These are phyloP conservation scores for Drosophila mimica DNA, from an alignment of 2,888 invertebrate species.

Conservation along the genomic window DNA sequence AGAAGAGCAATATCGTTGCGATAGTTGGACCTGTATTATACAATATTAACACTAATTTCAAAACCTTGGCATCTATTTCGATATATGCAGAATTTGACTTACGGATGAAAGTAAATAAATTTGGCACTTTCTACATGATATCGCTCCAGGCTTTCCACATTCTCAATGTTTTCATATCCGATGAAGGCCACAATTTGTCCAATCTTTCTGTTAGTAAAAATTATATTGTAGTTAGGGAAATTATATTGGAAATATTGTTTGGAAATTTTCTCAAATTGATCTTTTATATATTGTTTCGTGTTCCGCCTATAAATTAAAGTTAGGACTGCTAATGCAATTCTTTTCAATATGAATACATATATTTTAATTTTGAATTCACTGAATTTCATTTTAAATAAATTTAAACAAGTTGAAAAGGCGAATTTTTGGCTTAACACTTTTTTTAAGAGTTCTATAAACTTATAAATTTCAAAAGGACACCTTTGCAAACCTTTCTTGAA, in stretches of 20 bases:
- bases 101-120: conserved; percentile 81
- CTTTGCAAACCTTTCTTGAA: not conserved
- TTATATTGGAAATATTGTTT: not conserved
- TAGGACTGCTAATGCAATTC: too few relatives aligned
- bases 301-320: too few relatives aligned
- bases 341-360: too few relatives aligned
- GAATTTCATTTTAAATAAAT: not conserved
- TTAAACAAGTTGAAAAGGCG: not conserved
- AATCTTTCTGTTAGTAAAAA: conserved; percentile 60
- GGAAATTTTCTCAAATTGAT: not conserved
- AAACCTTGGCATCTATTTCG: not conserved
- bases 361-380: not conserved
- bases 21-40: conserved; percentile 68
- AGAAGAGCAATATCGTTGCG: conserved; percentile 83
- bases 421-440: too few relatives aligned
- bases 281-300: not conserved
- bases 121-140: conserved; percentile 69
- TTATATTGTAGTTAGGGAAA: not conserved
- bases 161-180: conserved; percentile 76
- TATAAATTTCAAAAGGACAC: not conserved
- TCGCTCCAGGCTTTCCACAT: conserved; percentile 51
- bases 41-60: not conserved
- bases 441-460: not conserved
- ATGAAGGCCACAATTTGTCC: conserved; percentile 71
- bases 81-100: conserved; percentile 31